A percentile compares a stretch with the other conserved stretches of the same genome.
phyloP scores from a whole-genome alignment of 2,888 invertebrate species.

The Dolichopus griseipennis region DNA sequence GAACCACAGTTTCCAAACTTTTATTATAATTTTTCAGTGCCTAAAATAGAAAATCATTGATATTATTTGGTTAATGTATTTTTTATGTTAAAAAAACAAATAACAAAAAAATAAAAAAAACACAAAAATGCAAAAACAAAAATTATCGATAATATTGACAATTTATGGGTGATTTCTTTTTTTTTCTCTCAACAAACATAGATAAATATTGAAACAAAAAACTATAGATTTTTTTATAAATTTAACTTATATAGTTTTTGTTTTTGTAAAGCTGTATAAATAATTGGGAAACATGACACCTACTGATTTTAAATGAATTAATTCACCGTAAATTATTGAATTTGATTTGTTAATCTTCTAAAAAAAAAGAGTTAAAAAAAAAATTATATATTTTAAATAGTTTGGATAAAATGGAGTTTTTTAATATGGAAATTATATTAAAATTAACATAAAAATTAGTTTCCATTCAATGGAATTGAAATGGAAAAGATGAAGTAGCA shows the following conservation, averaged over 20 bases:
- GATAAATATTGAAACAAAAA: not conserved
- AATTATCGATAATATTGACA: not conserved
- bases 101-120: not conserved
- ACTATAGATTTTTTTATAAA: too few species aligned
- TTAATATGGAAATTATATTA: not conserved
- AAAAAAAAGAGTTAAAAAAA: not conserved
- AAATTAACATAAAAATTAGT: too few species aligned
- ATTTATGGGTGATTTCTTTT: slow-evolving; percentile 4
- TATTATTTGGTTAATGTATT: not conserved
- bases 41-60: too few species aligned
- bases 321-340: slow-evolving; percentile 16
- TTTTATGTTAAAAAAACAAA: not conserved
- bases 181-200: not conserved
- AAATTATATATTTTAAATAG: not conserved
- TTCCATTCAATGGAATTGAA: too few species aligned
- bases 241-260: not conserved
- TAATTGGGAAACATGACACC: slow-evolving; percentile 12
- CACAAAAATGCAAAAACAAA: not conserved
- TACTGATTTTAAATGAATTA: slow-evolving; percentile 14
- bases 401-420: slow-evolving; percentile 1
- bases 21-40: not conserved
- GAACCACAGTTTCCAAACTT: too few species aligned
- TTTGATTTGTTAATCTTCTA: slow-evolving; percentile 4
- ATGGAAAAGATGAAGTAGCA: too few species aligned
- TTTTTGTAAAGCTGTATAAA: not conserved